Base-by-base conservation (phyloP, 2,888 invertebrate genomes). In the Cheilosia grossa region DNA sequence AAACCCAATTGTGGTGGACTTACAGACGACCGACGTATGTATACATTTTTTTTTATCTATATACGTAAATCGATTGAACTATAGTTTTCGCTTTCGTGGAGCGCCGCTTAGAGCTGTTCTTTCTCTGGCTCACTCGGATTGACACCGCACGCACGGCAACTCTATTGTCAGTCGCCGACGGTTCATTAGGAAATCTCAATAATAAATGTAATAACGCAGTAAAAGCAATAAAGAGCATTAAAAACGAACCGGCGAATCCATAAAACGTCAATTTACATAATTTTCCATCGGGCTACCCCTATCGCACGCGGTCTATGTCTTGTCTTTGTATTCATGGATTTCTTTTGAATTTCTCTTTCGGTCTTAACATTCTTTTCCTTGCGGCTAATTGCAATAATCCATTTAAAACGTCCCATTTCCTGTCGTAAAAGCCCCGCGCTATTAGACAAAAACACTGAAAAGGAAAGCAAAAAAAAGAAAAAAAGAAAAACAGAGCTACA, bases 351-450 rank as follows among this genome's bases (percentile, higher is more conserved):
- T 59, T 40, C 21, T 54, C 1, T 51, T 53, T 66, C 37, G 42
- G 37, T 44, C n/a, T 69, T 47, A 85, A 81, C 81, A 72, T 85
- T 85, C 66, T 80, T 85, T 85, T 81, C 81, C 85, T 85, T 85
- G 75, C 81, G 89, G 90, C 90, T 91, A 91, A 91, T 91, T 91
- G 91, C 90, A 90, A 89, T 91, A 91, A 91, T 91, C 91, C 91
- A 91, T 91, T 91, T 91, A 91, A 89, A 91, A 89, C 88, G 88
- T 89, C 88, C 88, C 88, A 89, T 89, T 89, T 89, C 82, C 86
- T 82, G 82, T 77, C 77, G 67, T 86, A 86, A 86, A 86, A 86
- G 82, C 37, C 37, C 77, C 75, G 61, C 47, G 85, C 77, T 75
- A 75, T 81, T 77, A 82, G 44, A 67, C 54, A 66, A 24, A 80